phyloP scores from a whole-genome alignment of 2,888 invertebrate genomes.

The Geotrupes spiniger region DNA sequence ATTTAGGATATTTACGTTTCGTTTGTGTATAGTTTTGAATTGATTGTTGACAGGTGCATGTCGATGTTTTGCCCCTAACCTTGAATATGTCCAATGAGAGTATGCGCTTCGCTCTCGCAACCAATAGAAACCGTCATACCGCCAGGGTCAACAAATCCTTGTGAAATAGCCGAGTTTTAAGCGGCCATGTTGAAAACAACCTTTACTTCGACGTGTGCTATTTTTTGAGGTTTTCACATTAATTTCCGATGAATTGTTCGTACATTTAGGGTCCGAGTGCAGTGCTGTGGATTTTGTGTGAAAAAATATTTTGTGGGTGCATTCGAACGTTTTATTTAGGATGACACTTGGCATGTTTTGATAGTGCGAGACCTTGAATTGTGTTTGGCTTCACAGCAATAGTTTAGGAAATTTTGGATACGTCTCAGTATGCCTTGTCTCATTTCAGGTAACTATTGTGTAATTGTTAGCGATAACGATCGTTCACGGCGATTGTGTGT shows the following conservation, averaged over 20 bases:
- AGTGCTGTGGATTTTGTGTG: slow-evolving; percentile 30
- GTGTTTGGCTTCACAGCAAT: slow-evolving; percentile 45
- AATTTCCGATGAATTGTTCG: slow-evolving; percentile 34
- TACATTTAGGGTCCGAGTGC: slow-evolving; percentile 30
- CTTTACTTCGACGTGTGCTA: slow-evolving; percentile 49
- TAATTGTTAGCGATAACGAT: background rate
- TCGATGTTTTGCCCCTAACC: slow-evolving; percentile 52
- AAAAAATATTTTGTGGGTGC: slow-evolving; percentile 31
- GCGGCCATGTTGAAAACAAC: slow-evolving; percentile 55
- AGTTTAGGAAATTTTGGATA: slow-evolving; percentile 43
- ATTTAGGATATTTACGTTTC: background rate
- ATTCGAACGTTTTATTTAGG: slow-evolving; percentile 32
- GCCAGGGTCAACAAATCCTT: slow-evolving; percentile 55
- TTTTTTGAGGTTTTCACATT: slow-evolving; percentile 44
- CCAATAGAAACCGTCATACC: slow-evolving; percentile 45
- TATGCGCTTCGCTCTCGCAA: slow-evolving; percentile 39
- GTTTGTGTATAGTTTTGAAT: slow-evolving; percentile 11
- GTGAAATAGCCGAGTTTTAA: slow-evolving; percentile 51
- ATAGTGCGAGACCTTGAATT: slow-evolving; percentile 48
- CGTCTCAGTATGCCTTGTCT: slow-evolving; percentile 44
- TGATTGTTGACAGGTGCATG: slow-evolving; percentile 49
- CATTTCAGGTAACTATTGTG: slow-evolving; percentile 40
- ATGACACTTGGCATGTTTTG: slow-evolving; percentile 44
- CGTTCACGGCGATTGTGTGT: background rate
- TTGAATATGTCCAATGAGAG: slow-evolving; percentile 50